phyloP scores from a whole-genome alignment of 2,113 vertebrate genomes.

The Platysteira castanea region DNA sequence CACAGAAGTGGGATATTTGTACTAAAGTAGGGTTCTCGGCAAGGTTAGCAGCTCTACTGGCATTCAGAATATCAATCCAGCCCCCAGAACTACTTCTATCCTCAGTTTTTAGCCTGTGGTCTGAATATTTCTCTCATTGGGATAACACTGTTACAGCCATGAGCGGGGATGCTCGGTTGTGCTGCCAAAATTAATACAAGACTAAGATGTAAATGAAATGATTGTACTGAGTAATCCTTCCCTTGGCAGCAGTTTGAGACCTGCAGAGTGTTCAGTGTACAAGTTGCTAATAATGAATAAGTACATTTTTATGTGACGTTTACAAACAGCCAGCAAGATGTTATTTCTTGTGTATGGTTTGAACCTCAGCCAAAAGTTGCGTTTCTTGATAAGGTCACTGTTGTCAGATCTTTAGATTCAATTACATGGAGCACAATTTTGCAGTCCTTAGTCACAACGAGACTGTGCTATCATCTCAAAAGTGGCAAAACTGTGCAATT shows the following conservation, averaged over 20 bases:
- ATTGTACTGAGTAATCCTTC: background rate
- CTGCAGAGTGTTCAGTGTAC: slow-evolving; percentile 1
- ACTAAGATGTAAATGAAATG: slow-evolving; percentile 30
- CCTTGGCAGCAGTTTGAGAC: slow-evolving; percentile 28
- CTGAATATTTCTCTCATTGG: background rate
- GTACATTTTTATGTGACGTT: slow-evolving; percentile 37
- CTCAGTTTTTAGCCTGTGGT: background rate
- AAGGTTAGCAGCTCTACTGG: background rate
- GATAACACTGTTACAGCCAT: background rate
- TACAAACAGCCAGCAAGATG: slow-evolving; percentile 42
- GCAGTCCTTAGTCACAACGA: slow-evolving; percentile 1
- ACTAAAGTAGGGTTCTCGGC: background rate
- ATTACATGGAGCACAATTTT: slow-evolving; percentile 28
- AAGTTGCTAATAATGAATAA: slow-evolving; percentile 60
- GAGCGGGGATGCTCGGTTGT: background rate
- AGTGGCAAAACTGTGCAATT: background rate
- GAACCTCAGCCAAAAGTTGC: slow-evolving; percentile 46
- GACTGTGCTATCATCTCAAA: background rate
- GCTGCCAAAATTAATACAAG: slow-evolving; percentile 16
- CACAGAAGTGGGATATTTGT: background rate
- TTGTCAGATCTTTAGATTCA: slow-evolving; percentile 51
- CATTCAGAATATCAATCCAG: background rate
- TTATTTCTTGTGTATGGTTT: slow-evolving; percentile 20
- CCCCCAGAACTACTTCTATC: background rate
- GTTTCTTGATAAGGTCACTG: slow-evolving; percentile 54